These are phyloP conservation scores for Hybognathus amarus DNA, from an alignment of 2,797 vertebrate species.

Conservation along the genomic window DNA sequence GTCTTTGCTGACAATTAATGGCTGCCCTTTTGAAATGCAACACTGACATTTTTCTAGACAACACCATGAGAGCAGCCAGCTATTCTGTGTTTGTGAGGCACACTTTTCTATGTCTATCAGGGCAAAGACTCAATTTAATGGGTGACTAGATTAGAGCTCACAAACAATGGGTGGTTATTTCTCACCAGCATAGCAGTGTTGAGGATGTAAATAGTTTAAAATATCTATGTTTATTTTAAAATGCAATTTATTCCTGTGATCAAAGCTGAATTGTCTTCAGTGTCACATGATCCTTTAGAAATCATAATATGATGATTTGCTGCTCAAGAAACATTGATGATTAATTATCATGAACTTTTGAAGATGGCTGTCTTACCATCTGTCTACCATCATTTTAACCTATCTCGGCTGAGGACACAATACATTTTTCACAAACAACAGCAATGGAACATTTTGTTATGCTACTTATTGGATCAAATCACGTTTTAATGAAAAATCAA, in stretches of 20 bases:
- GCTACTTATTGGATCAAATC: not conserved
- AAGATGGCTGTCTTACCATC: not conserved
- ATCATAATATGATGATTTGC: not conserved
- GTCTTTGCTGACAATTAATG: conserved; percentile 32
- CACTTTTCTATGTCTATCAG: conserved; percentile 16
- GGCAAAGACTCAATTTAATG: conserved; percentile 29
- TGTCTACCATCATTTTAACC: no score
- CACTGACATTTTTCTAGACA: conserved; percentile 42
- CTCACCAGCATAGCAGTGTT: not conserved
- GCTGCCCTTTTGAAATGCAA: conserved; percentile 49
- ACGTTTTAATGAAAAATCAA: not conserved
- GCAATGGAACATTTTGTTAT: not conserved
- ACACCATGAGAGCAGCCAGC: not conserved
- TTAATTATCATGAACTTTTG: not conserved
- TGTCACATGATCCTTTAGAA: not conserved
- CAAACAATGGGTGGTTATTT: not conserved
- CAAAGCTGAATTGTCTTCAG: not conserved
- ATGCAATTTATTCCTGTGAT: not conserved
- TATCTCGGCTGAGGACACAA: not conserved
- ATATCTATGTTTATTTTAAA: not conserved
- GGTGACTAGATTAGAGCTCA: conserved; percentile 7
- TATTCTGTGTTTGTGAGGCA: not conserved
- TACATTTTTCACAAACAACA: not conserved
- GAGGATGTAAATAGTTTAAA: not conserved
- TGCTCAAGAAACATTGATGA: not conserved